These are phyloP conservation scores for Dicyrtoma fusca DNA, from an alignment of 2,888 invertebrate species.

Conservation along the genomic window DNA sequence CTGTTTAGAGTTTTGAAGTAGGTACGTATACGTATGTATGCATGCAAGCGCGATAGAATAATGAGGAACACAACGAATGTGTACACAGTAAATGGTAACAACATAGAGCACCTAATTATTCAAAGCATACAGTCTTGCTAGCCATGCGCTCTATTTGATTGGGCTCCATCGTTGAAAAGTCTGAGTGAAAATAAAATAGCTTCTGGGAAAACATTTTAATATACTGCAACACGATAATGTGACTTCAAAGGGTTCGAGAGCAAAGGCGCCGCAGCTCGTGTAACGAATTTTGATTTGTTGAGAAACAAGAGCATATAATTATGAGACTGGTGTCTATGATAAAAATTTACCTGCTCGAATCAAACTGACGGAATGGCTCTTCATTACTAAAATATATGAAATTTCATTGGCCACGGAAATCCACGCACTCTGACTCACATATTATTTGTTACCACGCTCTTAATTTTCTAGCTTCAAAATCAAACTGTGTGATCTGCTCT, in stretches of 20 bases:
- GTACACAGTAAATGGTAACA: no score
- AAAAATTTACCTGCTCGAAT: conserved; percentile 24
- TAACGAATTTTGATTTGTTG: conserved; percentile 32
- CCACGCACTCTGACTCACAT: neutral
- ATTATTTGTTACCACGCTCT: no score
- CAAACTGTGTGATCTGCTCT: no score
- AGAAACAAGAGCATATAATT: conserved; percentile 31
- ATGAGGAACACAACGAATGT: no score
- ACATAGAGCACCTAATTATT: no score
- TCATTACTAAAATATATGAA: neutral
- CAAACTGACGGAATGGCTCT: neutral
- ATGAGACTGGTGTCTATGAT: conserved; percentile 20
- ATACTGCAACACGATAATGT: neutral
- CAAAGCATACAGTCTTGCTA: neutral
- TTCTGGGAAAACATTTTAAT: no score
- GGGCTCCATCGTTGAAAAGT: neutral
- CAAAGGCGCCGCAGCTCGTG: conserved; percentile 10
- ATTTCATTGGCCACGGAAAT: conserved; percentile 8
- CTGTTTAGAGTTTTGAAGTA: no score
- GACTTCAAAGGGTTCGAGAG: conserved; percentile 5
- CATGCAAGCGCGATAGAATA: no score
- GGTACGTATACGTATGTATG: no score
- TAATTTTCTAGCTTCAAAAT: no score
- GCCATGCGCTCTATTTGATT: neutral
- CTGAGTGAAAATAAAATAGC: no score